Evolutionary conservation across 2,888 invertebrate species (phyloP).

Genomic region (Oxycera nigricornis): DNA sequence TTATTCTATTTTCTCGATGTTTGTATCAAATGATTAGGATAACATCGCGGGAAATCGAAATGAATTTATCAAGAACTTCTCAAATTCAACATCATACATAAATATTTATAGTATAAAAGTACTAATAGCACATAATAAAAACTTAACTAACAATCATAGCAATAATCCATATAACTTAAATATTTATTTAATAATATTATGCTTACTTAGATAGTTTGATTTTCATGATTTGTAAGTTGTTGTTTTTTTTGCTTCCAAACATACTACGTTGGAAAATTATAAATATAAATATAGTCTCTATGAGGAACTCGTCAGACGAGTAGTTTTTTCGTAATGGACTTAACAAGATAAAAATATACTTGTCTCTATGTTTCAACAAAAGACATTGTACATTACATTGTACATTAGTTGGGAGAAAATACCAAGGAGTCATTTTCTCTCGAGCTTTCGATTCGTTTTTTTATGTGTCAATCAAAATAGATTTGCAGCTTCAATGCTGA

Average conservation of each 20-base stretch:
- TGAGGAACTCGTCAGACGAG: conserved; percentile 37
- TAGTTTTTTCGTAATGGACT: not conserved
- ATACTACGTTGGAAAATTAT: conserved; percentile 6
- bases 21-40: not conserved
- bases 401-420: conserved; percentile 1
- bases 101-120: not conserved
- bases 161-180: not conserved
- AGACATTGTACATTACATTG: not conserved
- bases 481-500: not conserved
- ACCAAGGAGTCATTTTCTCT: conserved; percentile 1
- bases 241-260: conserved; percentile 30
- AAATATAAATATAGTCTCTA: conserved; percentile 29
- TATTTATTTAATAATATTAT: not conserved
- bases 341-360: not conserved
- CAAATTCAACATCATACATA: not conserved
- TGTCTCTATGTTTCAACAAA: not conserved
- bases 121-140: conserved; percentile 20
- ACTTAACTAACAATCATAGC: conserved; percentile 14
- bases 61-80: not conserved
- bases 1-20: not conserved
- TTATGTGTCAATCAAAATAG: not conserved
- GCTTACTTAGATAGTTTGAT: conserved; percentile 14
- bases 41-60: not conserved
- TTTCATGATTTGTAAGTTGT: conserved; percentile 21
- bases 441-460: not conserved